A percentile compares a stretch with the other conserved stretches of the same genome.
Evolutionary conservation across 2,888 invertebrate genomes (phyloP).

Genomic region (Diabrotica balteata): DNA sequence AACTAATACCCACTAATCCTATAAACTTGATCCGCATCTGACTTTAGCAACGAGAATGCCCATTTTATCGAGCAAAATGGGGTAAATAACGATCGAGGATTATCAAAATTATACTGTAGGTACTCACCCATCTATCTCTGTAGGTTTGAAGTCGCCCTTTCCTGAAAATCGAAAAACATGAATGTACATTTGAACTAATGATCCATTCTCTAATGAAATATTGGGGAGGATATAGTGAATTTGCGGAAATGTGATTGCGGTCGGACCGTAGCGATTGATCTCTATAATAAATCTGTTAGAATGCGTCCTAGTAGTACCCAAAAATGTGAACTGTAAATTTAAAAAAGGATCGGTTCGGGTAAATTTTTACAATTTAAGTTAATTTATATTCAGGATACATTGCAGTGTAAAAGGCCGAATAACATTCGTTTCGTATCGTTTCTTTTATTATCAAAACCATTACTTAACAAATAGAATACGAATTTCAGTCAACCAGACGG

Average conservation of each 20-base stretch:
- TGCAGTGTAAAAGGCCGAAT: too few species aligned
- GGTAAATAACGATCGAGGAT: constrained; percentile 20
- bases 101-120: constrained; percentile 21
- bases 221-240: constrained; percentile 16
- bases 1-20: too few species aligned
- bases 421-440: too few species aligned
- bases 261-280: constrained; percentile 8
- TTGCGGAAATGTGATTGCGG: constrained; percentile 16
- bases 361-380: too few species aligned
- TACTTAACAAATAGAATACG: too few species aligned
- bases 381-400: too few species aligned
- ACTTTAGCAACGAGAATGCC: background rate
- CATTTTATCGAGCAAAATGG: constrained; percentile 13
- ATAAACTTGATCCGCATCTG: background rate
- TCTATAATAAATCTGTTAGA: constrained; percentile 2
- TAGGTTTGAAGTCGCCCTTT: constrained; percentile 83
- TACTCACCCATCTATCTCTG: constrained; percentile 83
- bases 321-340: too few species aligned
- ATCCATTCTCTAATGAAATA: constrained; percentile 24
- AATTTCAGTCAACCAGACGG: too few species aligned
- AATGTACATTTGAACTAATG: constrained; percentile 23
- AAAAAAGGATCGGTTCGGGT: constrained; percentile 1
- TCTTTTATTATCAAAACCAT: too few species aligned
- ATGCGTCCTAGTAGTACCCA: background rate
- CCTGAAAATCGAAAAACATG: constrained; percentile 62